Evolutionary conservation across 2,888 invertebrate species (phyloP).

Genomic region (Drosophila imparisetae): DNA sequence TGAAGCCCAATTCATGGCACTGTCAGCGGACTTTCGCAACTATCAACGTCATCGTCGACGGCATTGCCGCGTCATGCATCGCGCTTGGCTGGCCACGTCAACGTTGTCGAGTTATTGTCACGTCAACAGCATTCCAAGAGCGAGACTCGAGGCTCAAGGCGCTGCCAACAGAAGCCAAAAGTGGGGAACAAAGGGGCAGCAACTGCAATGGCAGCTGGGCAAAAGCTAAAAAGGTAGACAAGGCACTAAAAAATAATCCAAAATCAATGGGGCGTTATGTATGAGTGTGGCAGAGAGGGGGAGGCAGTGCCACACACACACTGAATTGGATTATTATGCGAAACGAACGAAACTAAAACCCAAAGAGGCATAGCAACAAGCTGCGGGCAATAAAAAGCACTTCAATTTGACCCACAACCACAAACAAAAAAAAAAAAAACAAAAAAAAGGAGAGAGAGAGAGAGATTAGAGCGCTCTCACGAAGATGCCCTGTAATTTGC

Average conservation of each 20-base stretch:
- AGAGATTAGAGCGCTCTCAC: neutral
- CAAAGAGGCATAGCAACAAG: conserved; percentile 68
- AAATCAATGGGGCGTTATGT: conserved; percentile 79
- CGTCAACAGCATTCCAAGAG: conserved; percentile 49
- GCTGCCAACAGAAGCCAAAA: conserved; percentile 29
- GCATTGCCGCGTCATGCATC: conserved; percentile 45
- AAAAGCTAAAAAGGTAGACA: conserved; percentile 68
- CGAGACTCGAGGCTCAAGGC: conserved; percentile 9
- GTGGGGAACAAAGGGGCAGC: neutral
- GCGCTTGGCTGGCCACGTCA: conserved; percentile 47
- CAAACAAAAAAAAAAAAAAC: conserved; percentile 30
- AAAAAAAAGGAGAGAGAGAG: neutral
- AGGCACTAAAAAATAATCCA: conserved; percentile 79
- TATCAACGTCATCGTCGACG: neutral
- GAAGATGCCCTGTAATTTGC: neutral
- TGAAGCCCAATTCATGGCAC: conserved; percentile 12
- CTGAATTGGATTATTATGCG: conserved; percentile 75
- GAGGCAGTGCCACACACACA: conserved; percentile 7
- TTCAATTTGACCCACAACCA: conserved; percentile 75
- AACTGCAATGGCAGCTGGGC: conserved; percentile 31
- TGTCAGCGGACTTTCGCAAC: neutral
- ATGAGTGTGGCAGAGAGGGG: conserved; percentile 32
- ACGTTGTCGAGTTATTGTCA: conserved; percentile 54
- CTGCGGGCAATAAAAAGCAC: conserved; percentile 79
- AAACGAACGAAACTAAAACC: conserved; percentile 63